Conservation (phyloP, 2,797 vertebrate genomes). For the Sebastes elongatus region DNA sequence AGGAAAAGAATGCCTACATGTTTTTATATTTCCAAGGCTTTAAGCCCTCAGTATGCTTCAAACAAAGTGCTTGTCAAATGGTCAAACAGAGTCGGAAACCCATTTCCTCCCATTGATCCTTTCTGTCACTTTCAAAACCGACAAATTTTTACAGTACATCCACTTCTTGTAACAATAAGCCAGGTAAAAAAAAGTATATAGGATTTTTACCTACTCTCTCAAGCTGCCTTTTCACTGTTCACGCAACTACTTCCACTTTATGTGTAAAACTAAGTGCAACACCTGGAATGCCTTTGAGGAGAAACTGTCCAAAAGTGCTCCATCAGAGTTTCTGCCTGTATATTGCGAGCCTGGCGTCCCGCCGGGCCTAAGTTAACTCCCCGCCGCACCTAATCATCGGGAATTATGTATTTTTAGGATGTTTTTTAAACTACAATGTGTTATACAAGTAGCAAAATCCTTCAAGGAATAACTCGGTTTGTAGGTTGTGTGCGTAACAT, state of each 20-base stretch:
- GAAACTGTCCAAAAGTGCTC: not conserved
- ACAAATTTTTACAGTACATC: not conserved
- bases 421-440: too few species aligned
- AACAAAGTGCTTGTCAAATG: not conserved
- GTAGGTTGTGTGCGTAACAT: too few species aligned
- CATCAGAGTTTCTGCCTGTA: not conserved
- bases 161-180: not conserved
- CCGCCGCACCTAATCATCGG: too few species aligned
- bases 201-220: not conserved
- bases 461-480: too few species aligned
- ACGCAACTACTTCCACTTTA: not conserved
- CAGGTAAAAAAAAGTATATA: not conserved
- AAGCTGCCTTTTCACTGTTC: not conserved
- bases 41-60: not conserved
- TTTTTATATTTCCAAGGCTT: not conserved
- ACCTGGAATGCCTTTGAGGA: not conserved
- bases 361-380: not conserved
- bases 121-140: not conserved
- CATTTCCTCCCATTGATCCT: not conserved
- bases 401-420: too few species aligned
- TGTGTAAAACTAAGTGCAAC: not conserved
- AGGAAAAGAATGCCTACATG: not conserved
- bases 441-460: too few species aligned
- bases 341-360: not conserved
- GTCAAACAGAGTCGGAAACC: conserved; percentile 1